Percentiles rank a stretch among this genome's conserved stretches.
Evolutionary conservation across 2,113 vertebrate genomes (phyloP).

Genomic region (Lepus americanus): DNA sequence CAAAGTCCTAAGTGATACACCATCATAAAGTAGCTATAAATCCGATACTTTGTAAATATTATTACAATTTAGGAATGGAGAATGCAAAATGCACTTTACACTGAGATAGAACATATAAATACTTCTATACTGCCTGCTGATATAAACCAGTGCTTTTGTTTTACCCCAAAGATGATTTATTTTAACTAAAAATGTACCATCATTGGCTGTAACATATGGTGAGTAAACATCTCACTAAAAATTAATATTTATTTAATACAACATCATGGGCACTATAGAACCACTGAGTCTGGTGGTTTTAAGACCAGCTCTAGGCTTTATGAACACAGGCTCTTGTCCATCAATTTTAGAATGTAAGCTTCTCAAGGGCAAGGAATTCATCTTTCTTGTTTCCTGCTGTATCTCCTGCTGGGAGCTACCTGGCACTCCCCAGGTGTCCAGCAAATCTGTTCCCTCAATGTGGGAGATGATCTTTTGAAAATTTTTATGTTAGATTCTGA

Average conservation of each 20-base stretch:
- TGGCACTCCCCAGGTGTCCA: not conserved
- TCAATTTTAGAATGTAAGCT: not conserved
- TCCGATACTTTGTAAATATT: not conserved
- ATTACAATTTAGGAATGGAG: not conserved
- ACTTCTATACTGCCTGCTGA: not conserved
- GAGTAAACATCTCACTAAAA: not conserved
- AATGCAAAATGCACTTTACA: not conserved
- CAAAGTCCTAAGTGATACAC: not conserved
- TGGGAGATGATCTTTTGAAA: not conserved
- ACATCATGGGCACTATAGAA: not conserved
- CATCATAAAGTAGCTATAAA: not conserved
- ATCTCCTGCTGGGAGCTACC: not conserved
- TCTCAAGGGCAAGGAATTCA: not conserved
- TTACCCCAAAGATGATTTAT: not conserved
- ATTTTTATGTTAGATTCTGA: constrained; percentile 17
- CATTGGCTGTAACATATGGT: not conserved
- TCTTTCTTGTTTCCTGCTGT: not conserved
- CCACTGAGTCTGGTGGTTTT: not conserved
- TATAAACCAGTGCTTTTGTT: constrained; percentile 1
- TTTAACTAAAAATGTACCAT: constrained; percentile 11
- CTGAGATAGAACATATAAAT: not conserved
- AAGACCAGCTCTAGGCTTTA: not conserved
- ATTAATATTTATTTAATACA: not conserved
- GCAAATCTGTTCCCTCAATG: not conserved
- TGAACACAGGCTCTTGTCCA: not conserved